These are phyloP conservation scores for Rattus norvegicus DNA, from an alignment of 2,113 vertebrate species.

Conservation along the genomic window GRCr8 NC_086037.1:48258501-48259000, in stretches of 20 bases:
- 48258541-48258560: no score
- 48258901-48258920: background rate
- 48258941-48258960: no score
- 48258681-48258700: background rate
- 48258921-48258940: background rate
- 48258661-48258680: background rate
- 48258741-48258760: background rate
- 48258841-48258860: background rate
- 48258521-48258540: no score
- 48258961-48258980: no score
- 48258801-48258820: background rate
- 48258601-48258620: no score
- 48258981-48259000: background rate
- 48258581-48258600: no score
- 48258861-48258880: background rate
- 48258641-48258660: no score
- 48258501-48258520: no score
- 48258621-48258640: no score
- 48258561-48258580: no score
- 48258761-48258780: no score
- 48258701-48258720: background rate
- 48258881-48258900: no score
- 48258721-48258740: background rate
- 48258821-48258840: background rate
- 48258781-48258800: background rate